Evolutionary conservation across 2,888 invertebrate genomes (phyloP), one percentile per base, ranked within the genome.

Genomic region (Eupelmus urozonus): DNA sequence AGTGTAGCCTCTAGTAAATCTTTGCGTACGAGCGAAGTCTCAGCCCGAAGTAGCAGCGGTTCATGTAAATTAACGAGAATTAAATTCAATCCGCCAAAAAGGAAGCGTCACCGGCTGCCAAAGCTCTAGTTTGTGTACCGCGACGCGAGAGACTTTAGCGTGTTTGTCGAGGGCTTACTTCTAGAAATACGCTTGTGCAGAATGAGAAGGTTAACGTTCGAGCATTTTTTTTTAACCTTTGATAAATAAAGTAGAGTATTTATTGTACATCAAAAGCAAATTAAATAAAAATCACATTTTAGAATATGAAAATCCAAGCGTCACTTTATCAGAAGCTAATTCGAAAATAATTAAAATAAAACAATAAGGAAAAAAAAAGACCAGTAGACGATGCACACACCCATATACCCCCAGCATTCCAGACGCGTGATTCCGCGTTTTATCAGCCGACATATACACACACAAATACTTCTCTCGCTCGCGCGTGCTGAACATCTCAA

Each of bases 1-100:
- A n/a, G n/a, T n/a, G n/a, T n/a, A n/a, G n/a, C n/a, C n/a, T n/a
- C n/a, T n/a, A n/a, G n/a, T n/a, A n/a, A n/a, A n/a, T n/a, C n/a
- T n/a, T n/a, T n/a, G n/a, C n/a, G n/a, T n/a, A n/a, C n/a, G n/a
- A n/a, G n/a, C n/a, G n/a, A n/a, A n/a, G n/a, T n/a, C n/a, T n/a
- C n/a, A n/a, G n/a, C n/a, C n/a, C n/a, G n/a, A n/a, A n/a, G n/a
- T n/a, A n/a, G n/a, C n/a, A 23, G 25, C 57, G n/a, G 13, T 5
- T 66, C 7, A 1, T 63, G 2, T 57, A 20, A 73, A 65, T 73
- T 63, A 63, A 25, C 55, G 34, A 40, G 18, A 27, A 57, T 57
- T 63, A 29, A 53, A 65, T 57, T 74, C 5, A 27, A 57, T 65
- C 5, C 45, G 25, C 23, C 57, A 45, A 65, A 57, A 25, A 40